Evolutionary conservation across 2,888 invertebrate species (phyloP), one percentile per base, ranked within the genome.

Genomic region (Linyphia triangularis): DNA sequence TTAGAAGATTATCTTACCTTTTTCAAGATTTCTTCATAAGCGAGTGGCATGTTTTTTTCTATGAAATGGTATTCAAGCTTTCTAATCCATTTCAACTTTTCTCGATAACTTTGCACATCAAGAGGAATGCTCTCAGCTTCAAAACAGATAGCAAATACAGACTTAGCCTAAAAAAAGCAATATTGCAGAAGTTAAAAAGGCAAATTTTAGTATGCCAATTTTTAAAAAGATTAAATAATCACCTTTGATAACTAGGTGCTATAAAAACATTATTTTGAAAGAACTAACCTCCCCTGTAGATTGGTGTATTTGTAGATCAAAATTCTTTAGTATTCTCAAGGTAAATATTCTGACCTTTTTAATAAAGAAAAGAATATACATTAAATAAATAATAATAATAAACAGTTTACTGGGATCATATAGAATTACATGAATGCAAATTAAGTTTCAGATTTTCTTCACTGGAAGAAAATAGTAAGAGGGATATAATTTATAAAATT

Each of bases 61-160:
- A 93, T 91, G 10, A 91, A 89, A 13, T 90, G 90, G 78, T 91
- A 91, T 28, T 95, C 94, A 90, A 98, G 93, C 91, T 96, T 95
- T 91, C 96, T 96, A 26, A 98, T 92, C 81, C 95, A 93, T 85
- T 96, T 94, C 51, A 98, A 92, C 92, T 96, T 96, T 57, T 96
- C 95, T 89, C 98, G 94, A 92, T 97, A 98, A 30, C 95, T 96
- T 90, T 96, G 95, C 2, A 98, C 95, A 6, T 95, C 95, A 0
- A 95, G 94, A 22, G 94, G 94, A 63, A 95, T 95, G 26, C 94
- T 94, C 93, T 98, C 97, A 0, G 96, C 95, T 77, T 94, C 93
- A 81, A 93, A 91, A 89, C 96, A 96, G 81, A 95, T 93, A 24
- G 94, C 93, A 91, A 97, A 96, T 1, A 96, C 92, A 72, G 81